These are phyloP conservation scores for Paedocypris micromegethes DNA, from an alignment of 2,797 vertebrate species.

Conservation along the genomic window DNA sequence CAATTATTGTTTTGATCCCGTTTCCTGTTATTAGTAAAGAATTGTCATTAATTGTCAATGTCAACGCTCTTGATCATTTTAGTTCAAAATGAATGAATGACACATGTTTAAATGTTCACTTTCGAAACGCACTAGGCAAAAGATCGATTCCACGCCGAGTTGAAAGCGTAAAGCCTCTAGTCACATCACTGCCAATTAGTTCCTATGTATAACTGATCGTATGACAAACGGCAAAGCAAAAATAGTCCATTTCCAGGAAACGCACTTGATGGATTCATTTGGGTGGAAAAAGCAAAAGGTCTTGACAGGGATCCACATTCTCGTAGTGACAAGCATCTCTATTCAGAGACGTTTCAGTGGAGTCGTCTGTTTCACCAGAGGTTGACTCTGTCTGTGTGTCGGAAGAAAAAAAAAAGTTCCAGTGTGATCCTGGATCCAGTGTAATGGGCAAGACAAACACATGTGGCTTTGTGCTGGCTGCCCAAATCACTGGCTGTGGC, in stretches of 20 bases:
- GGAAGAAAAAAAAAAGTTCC: constrained; percentile 43
- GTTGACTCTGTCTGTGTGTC: constrained; percentile 42
- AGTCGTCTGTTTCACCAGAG: constrained; percentile 49
- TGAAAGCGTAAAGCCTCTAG: no score
- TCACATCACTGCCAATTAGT: not conserved
- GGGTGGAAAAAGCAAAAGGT: constrained; percentile 28
- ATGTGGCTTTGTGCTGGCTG: constrained; percentile 46
- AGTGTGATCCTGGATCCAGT: constrained; percentile 30
- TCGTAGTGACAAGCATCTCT: constrained; percentile 49
- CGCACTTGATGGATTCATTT: constrained; percentile 9
- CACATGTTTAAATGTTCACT: no score
- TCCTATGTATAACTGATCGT: not conserved
- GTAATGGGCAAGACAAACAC: constrained; percentile 48
- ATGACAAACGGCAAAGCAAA: constrained; percentile 9
- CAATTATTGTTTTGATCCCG: constrained; percentile 28
- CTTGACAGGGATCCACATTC: constrained; percentile 46
- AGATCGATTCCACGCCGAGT: no score
- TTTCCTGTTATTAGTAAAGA: no score
- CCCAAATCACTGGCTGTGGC: constrained; percentile 42
- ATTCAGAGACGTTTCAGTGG: constrained; percentile 49
- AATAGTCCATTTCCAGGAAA: constrained; percentile 20
- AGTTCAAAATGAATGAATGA: no score
- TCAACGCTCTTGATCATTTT: no score
- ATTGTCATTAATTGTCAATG: no score
- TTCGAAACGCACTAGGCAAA: no score